Base-by-base conservation (phyloP, 2,888 invertebrate genomes). In the Eupithecia exiguata region DNA sequence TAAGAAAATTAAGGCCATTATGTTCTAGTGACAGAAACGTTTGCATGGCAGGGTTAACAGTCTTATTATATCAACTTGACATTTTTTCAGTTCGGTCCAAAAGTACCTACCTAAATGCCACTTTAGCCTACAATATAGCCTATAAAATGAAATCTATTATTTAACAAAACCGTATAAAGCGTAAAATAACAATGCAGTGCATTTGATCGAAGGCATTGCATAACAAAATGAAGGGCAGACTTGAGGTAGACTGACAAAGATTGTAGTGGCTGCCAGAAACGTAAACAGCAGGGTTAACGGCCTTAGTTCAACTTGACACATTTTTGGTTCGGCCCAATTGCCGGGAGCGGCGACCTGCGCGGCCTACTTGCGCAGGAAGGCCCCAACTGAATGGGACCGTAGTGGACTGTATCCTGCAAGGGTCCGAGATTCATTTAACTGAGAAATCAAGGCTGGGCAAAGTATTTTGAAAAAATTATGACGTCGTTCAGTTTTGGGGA, bases 291-390 rank as follows among this genome's bases (percentile, higher is more conserved):
- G 87, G 93, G 92, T 93, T 89, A 91, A 90, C 87, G 93, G 87
- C 91, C 93, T 85, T 85, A 84, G 85, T 92, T 94, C 92, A 93
- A 94, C 94, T 94, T 94, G 94, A 94, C 94, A 94, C 92, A 94
- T 93, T 94, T 94, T 92, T 90, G 90, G 91, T 84, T 67, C 87
- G 91, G 89, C 91, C 92, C 92, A 91, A 90, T 93, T 92, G 91
- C 89, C 85, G 89, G 90, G 91, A 91, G 88, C 91, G 85, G 80
- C 87, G 92, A 92, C 91, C 92, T 88, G 87, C 84, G 86, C 78
- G 83, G 83, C 82, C 82, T 85, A 84, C 88, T 92, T 91, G 89
- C 92, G 91, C 92, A 92, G 91, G 91, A 89, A 88, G 87, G 84
- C 87, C 84, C 83, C 88, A 53, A 14, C 68, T 49, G 69, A 72